phyloP scores from a whole-genome alignment of 2,797 vertebrate genomes.

The Echeneis naucrates region DNA sequence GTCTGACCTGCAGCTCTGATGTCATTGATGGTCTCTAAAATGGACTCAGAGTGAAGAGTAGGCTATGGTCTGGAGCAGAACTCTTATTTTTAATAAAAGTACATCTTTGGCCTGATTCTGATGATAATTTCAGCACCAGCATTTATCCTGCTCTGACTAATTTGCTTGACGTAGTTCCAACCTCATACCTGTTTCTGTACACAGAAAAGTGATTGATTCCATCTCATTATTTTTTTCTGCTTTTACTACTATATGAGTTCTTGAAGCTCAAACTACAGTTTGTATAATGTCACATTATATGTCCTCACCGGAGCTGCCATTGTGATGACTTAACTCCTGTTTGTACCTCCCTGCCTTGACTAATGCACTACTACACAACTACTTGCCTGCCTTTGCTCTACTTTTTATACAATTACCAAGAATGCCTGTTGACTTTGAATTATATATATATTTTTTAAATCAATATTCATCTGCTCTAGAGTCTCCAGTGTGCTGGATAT shows the following conservation, averaged over 20 bases:
- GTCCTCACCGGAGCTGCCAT: slow-evolving; percentile 36
- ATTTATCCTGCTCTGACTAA: too few species aligned
- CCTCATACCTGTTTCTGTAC: slow-evolving; percentile 52
- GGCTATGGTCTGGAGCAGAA: slow-evolving; percentile 3
- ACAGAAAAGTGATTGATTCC: slow-evolving; percentile 44
- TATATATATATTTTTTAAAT: slow-evolving; percentile 89
- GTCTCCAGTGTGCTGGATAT: slow-evolving; percentile 86
- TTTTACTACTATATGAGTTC: slow-evolving; percentile 30
- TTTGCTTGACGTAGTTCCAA: slow-evolving; percentile 29
- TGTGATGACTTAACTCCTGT: slow-evolving; percentile 11
- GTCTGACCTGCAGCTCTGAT: slow-evolving; percentile 35
- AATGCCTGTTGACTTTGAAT: slow-evolving; percentile 87
- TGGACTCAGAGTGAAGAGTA: too few species aligned
- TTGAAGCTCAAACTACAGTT: slow-evolving; percentile 3
- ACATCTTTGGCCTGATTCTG: not conserved
- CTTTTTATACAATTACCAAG: slow-evolving; percentile 89
- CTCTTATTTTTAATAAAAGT: not conserved
- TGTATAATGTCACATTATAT: slow-evolving; percentile 41
- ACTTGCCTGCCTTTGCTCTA: not conserved
- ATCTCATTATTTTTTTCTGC: slow-evolving; percentile 21
- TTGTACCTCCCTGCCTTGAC: slow-evolving; percentile 17
- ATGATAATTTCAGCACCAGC: too few species aligned
- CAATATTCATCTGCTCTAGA: slow-evolving; percentile 80
- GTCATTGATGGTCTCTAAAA: too few species aligned
- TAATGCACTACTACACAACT: slow-evolving; percentile 19